Percentiles rank a stretch among this genome's conserved stretches.
phyloP scores from a whole-genome alignment of 2,797 vertebrate species.

The Chlorospingus semifuscus region DNA sequence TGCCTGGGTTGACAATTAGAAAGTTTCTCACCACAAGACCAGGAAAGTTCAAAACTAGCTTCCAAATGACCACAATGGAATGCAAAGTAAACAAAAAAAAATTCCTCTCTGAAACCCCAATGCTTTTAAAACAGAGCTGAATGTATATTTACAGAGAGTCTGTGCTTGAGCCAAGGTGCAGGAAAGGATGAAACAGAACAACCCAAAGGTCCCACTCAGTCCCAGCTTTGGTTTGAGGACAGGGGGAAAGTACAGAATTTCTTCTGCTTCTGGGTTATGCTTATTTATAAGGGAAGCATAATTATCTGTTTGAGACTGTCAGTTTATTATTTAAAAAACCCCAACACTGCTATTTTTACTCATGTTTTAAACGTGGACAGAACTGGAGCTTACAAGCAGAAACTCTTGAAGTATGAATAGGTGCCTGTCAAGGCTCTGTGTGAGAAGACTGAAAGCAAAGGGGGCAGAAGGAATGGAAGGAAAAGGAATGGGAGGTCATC shows the following conservation, averaged over 20 bases:
- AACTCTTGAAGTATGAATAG: neutral
- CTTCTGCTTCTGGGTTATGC: neutral
- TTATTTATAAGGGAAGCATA: neutral
- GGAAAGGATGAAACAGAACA: neutral
- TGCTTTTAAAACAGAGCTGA: neutral
- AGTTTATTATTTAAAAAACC: neutral
- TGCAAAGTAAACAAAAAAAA: neutral
- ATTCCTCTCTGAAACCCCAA: neutral
- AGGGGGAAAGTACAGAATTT: neutral
- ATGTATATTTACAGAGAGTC: neutral
- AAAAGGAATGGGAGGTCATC: neutral
- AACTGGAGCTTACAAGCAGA: neutral
- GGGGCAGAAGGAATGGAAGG: neutral
- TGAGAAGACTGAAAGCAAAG: neutral
- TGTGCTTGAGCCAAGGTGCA: neutral
- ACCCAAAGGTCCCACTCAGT: neutral
- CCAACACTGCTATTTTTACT: neutral
- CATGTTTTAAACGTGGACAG: neutral
- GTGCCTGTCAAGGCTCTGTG: neutral
- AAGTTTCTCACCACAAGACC: slow-evolving; percentile 15
- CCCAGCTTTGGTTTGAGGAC: neutral
- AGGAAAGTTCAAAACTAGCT: neutral
- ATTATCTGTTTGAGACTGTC: neutral
- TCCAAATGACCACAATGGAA: neutral
- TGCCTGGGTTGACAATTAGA: neutral